Evolutionary conservation across 2,797 vertebrate species (phyloP), one percentile per base, ranked within the genome.

Genomic region (Emydoidea blandingii): DNA sequence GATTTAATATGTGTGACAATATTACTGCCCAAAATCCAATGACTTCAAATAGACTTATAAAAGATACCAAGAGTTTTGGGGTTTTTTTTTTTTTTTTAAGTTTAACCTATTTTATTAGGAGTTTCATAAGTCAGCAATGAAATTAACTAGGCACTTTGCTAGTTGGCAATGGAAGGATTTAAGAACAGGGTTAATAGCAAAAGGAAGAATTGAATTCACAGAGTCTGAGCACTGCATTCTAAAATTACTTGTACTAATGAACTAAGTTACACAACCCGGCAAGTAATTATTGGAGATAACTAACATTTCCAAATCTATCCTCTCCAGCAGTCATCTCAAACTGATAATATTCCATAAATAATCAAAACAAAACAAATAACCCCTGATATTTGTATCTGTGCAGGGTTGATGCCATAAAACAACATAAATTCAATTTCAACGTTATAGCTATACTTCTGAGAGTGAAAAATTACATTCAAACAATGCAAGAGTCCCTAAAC

Each of bases 261-360:
- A 41, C 68, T 87, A 90, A 94, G 56, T 86, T 87, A 94, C 74
- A 91, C 59, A 81, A 27, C 41, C 59, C 72, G 85, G 89, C 31
- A 95, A 87, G 72, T 50, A 25, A 29, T 49, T 52, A 65, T 76
- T 89, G 18, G 44, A 82, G 44, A 21, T 2, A 95, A 76, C 85
- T 21, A 2, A 37, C 8, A 49, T 59, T 83, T 87, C 87, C 93
- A 85, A 93, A 84, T 62, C 31, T 19, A 76, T 79, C 74, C 62
- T 89, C 79, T 52, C 59, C 86, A 72, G 59, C 76, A 82, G 34
- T 86, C 74, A 8, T 72, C 90, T 89, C 74, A 86, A 87, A 83
- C 31, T 90, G 87, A 53, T 50, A 89, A 53, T 29, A 44, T 49
- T 37, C 88, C 78, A 57, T 54, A 82, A 47, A 8, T 6, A 49